Percentiles rank a stretch among this genome's conserved stretches.
Conservation (phyloP, 2,113 vertebrate species). For the Edolisoma coerulescens region DNA sequence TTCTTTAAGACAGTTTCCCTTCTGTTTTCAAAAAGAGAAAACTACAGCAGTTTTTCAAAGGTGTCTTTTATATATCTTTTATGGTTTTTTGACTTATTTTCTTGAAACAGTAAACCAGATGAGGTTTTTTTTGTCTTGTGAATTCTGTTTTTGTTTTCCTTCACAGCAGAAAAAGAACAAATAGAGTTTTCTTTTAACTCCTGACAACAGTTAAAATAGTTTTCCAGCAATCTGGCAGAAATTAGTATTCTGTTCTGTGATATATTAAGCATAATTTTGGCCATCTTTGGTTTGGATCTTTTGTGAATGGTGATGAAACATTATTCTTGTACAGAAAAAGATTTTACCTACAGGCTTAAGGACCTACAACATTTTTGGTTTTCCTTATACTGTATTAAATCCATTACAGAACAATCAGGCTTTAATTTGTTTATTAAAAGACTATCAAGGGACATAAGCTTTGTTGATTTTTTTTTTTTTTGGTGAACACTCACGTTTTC, state of each 20-base stretch:
- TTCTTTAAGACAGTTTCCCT: not conserved
- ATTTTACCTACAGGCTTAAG: not conserved
- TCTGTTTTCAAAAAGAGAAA: not conserved
- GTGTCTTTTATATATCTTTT: not conserved
- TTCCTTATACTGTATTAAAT: not conserved
- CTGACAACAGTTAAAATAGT: not conserved
- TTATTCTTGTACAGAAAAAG: not conserved
- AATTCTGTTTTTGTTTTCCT: not conserved
- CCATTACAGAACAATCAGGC: not conserved
- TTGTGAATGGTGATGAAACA: not conserved
- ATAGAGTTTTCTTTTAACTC: not conserved
- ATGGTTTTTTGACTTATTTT: not conserved
- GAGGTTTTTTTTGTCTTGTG: not conserved
- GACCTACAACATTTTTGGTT: not conserved
- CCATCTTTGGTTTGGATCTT: not conserved
- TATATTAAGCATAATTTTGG: not conserved
- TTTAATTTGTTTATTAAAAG: not conserved
- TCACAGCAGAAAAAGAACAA: not conserved
- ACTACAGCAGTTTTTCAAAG: not conserved
- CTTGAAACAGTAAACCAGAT: not conserved
- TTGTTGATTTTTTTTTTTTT: not conserved
- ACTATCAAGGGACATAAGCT: not conserved
- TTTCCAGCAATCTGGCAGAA: not conserved
- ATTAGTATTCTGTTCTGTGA: not conserved
- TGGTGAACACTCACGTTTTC: not conserved